Conservation (phyloP, 2,797 vertebrate species). For the Pipistrellus kuhlii region DNA sequence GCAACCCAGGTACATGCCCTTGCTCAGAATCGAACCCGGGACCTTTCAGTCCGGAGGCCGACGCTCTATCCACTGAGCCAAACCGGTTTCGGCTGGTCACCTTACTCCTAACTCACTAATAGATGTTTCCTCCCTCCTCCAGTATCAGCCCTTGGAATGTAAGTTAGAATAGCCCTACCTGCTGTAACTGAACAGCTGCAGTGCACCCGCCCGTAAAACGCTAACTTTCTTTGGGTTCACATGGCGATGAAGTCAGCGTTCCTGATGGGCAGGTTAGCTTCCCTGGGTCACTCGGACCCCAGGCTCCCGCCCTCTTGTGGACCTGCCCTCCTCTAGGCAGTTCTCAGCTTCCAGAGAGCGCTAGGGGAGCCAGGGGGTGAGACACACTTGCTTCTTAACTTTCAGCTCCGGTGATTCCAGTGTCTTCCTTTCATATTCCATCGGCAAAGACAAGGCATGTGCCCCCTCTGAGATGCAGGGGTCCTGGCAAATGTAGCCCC, state of each 20-base stretch:
- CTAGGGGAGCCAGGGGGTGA: neutral
- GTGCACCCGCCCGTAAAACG: neutral
- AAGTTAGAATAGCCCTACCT: neutral
- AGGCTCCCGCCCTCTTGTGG: neutral
- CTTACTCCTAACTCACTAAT: neutral
- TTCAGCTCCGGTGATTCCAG: neutral
- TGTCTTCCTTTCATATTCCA: neutral
- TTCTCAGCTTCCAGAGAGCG: neutral
- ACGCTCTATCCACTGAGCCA: too few species aligned
- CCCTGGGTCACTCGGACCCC: neutral
- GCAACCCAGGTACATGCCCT: too few species aligned
- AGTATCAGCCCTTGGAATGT: slow-evolving; percentile 18
- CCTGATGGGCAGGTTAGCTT: neutral
- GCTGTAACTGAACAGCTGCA: neutral
- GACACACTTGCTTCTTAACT: neutral
- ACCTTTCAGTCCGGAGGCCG: too few species aligned
- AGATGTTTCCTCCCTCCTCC: neutral
- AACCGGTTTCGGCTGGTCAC: too few species aligned
- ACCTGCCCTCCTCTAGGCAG: neutral
- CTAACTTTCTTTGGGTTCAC: neutral
- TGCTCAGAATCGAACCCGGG: too few species aligned
- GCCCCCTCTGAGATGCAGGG: neutral
- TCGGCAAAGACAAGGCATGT: neutral
- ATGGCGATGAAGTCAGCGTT: neutral
- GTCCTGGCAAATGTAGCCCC: neutral